These are phyloP conservation scores for Macrophya alboannulata DNA, from an alignment of 2,888 invertebrate species.

Conservation along the genomic window DNA sequence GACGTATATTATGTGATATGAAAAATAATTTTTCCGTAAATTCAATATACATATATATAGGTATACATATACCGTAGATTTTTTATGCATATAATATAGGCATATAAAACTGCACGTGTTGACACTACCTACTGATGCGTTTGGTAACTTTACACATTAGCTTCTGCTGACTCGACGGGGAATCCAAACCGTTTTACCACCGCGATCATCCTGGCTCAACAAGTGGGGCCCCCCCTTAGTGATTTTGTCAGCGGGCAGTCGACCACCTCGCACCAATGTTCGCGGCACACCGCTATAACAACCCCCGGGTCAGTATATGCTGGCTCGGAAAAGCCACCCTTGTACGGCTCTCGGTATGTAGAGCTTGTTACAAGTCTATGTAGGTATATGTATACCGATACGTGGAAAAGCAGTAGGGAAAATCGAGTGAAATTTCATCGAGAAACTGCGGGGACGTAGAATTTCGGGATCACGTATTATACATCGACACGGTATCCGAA, in stretches of 20 bases:
- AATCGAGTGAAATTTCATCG: background rate
- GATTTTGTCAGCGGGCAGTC: slow-evolving; percentile 75
- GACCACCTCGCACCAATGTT: slow-evolving; percentile 53
- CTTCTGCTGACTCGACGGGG: slow-evolving; percentile 19
- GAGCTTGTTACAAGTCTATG: background rate
- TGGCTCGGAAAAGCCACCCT: slow-evolving; percentile 4
- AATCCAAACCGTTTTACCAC: slow-evolving; percentile 28
- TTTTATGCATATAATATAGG: too few species aligned
- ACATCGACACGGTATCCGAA: too few species aligned
- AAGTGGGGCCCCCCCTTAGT: slow-evolving; percentile 71
- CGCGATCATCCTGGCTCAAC: slow-evolving; percentile 75
- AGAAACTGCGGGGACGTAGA: slow-evolving; percentile 62
- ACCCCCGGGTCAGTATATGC: slow-evolving; percentile 58
- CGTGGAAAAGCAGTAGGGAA: background rate
- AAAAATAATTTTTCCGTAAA: too few species aligned
- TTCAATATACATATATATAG: too few species aligned
- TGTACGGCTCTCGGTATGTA: background rate
- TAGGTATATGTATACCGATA: too few species aligned
- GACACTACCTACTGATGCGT: background rate
- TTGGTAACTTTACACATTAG: slow-evolving; percentile 14
- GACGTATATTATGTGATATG: background rate
- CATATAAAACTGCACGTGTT: background rate
- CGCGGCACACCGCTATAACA: slow-evolving; percentile 71
- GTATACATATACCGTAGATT: background rate
- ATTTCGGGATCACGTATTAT: slow-evolving; percentile 46